These are phyloP conservation scores for Caenorhabditis brenneri DNA, from an alignment of 1,140 invertebrate genomes.

Conservation along the genomic window DNA sequence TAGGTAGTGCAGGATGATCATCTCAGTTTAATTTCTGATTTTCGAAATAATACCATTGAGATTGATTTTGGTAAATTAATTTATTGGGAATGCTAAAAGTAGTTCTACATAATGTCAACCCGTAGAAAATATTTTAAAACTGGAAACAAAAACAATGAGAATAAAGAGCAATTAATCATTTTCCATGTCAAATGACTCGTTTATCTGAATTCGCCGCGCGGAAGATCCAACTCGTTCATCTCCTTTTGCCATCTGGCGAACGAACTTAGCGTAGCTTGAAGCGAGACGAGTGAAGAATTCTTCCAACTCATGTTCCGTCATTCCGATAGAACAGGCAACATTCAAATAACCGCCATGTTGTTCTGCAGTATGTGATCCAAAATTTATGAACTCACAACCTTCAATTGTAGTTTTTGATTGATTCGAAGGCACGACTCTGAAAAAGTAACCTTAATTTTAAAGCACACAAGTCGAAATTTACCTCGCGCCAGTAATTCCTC, in stretches of 20 bases:
- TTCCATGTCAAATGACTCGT: slow-evolving; percentile 26
- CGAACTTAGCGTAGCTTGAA: slow-evolving; percentile 23
- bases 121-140: neutral
- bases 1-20: too few relatives aligned
- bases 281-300: slow-evolving; percentile 52
- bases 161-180: neutral
- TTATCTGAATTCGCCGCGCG: neutral
- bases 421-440: slow-evolving; percentile 46
- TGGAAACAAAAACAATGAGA: neutral
- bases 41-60: too few relatives aligned
- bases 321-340: slow-evolving; percentile 56
- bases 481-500: slow-evolving; percentile 57
- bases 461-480: neutral
- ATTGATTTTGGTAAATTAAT: too few relatives aligned
- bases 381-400: slow-evolving; percentile 55
- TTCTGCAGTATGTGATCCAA: slow-evolving; percentile 54
- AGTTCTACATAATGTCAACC: neutral
- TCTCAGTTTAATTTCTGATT: too few relatives aligned
- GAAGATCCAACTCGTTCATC: neutral
- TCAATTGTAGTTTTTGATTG: slow-evolving; percentile 38
- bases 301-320: slow-evolving; percentile 54
- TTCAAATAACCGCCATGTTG: slow-evolving; percentile 57
- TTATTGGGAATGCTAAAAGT: too few relatives aligned
- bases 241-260: slow-evolving; percentile 9
- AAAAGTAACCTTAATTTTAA: neutral